Conservation (phyloP, 2,888 invertebrate genomes). For the Hypomecis atomaria region DNA sequence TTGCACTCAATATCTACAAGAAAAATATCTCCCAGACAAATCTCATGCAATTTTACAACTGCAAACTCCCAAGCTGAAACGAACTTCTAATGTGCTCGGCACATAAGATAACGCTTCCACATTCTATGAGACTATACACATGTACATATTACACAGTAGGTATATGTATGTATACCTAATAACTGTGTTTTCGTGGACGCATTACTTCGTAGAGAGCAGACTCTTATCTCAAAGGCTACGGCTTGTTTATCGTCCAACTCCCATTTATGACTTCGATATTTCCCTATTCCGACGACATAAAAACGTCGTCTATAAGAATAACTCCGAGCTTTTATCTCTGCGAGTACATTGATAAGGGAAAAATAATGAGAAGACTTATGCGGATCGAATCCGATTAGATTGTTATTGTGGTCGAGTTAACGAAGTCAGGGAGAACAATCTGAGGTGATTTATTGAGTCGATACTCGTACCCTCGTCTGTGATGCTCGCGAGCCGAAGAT, state of each 20-base stretch:
- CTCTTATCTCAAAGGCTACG: constrained; percentile 73
- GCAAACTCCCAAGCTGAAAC: constrained; percentile 23
- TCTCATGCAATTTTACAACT: constrained; percentile 25
- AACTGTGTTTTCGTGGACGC: constrained; percentile 56
- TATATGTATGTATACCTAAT: constrained; percentile 48
- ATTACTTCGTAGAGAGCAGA: constrained; percentile 60
- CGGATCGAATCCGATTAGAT: constrained; percentile 72
- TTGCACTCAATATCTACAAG: constrained; percentile 7
- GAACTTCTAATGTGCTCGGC: constrained; percentile 28
- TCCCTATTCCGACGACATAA: constrained; percentile 81
- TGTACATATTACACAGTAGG: constrained; percentile 46
- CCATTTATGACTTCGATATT: constrained; percentile 82
- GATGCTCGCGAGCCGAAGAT: constrained; percentile 22
- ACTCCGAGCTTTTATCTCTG: constrained; percentile 72
- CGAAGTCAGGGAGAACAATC: constrained; percentile 50
- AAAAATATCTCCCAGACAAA: constrained; percentile 24
- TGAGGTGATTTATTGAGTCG: constrained; percentile 37
- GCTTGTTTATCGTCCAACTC: constrained; percentile 79
- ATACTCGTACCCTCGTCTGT: constrained; percentile 26
- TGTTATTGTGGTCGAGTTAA: constrained; percentile 70
- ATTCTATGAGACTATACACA: constrained; percentile 41
- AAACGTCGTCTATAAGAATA: constrained; percentile 79
- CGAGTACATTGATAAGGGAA: constrained; percentile 75
- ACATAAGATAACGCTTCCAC: constrained; percentile 35
- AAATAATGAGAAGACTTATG: constrained; percentile 77